phyloP scores from a whole-genome alignment of 2,888 invertebrate genomes.

The Entomobrya multifasciata region DNA sequence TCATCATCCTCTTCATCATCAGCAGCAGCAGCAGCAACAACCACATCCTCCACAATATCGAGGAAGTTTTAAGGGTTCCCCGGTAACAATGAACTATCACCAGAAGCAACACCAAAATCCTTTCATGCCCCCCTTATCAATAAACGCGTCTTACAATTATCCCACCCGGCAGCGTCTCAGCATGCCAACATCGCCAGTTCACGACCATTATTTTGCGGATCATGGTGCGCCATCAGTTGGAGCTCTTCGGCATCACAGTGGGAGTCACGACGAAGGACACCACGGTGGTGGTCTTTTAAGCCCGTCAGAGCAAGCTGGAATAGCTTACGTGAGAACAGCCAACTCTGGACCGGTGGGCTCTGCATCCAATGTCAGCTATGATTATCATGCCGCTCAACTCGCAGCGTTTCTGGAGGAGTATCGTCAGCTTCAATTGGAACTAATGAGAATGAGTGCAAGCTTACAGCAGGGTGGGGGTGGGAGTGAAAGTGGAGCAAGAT shows the following conservation, averaged over 20 bases:
- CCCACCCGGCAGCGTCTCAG: constrained; percentile 83
- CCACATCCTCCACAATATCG: constrained; percentile 27
- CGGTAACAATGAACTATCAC: constrained; percentile 35
- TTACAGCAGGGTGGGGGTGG: constrained; percentile 53
- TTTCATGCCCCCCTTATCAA: constrained; percentile 35
- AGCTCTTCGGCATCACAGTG: constrained; percentile 80
- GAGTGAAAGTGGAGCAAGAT: background rate
- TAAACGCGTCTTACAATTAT: constrained; percentile 37
- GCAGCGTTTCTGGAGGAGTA: constrained; percentile 91
- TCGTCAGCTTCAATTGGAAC: constrained; percentile 88
- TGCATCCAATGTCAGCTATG: constrained; percentile 84
- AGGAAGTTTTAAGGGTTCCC: constrained; percentile 60
- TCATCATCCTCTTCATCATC: constrained; percentile 43
- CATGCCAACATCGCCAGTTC: constrained; percentile 86
- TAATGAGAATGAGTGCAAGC: constrained; percentile 86
- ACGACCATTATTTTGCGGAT: constrained; percentile 79
- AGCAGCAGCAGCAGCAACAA: constrained; percentile 19
- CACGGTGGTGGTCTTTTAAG: constrained; percentile 55
- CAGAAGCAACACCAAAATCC: constrained; percentile 55
- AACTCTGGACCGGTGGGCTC: constrained; percentile 70
- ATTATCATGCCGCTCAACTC: constrained; percentile 90
- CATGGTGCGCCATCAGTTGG: constrained; percentile 82
- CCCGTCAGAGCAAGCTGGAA: constrained; percentile 81
- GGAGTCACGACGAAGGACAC: constrained; percentile 62
- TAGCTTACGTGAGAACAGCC: constrained; percentile 73